These are phyloP conservation scores for Ochotona princeps DNA, from an alignment of 2,113 vertebrate species.

Conservation along the genomic window DNA sequence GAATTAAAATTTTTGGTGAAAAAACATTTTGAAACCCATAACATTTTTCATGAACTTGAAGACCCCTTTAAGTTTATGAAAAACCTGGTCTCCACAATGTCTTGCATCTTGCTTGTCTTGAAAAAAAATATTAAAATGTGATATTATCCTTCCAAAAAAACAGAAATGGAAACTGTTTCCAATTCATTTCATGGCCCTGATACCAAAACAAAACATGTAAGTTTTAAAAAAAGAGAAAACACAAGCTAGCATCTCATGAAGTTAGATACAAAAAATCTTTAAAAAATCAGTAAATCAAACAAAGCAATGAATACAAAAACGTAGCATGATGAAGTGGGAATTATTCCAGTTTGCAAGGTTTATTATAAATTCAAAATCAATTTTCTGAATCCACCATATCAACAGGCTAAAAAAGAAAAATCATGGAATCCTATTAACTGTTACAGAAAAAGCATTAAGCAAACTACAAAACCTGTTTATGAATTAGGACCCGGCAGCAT, in stretches of 20 bases:
- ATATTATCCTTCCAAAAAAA: conserved; percentile 16
- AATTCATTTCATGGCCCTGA: background rate
- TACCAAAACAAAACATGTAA: background rate
- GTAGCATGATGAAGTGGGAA: background rate
- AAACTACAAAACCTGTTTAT: background rate
- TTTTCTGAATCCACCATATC: background rate
- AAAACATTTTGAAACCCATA: too few relatives aligned
- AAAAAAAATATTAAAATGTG: background rate
- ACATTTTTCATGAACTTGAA: too few relatives aligned
- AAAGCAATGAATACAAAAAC: background rate
- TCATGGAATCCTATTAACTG: background rate
- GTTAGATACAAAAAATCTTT: conserved; percentile 16
- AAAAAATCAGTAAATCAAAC: conserved; percentile 4
- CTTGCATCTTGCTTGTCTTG: background rate
- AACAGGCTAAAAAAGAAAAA: background rate
- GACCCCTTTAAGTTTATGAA: too few relatives aligned
- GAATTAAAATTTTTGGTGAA: too few relatives aligned
- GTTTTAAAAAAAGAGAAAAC: background rate
- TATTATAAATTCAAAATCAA: background rate
- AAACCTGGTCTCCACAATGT: background rate
- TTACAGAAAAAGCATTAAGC: background rate
- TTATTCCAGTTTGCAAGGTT: background rate
- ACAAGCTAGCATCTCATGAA: background rate
- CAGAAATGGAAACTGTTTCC: background rate
- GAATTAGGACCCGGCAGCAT: too few relatives aligned